phyloP scores from a whole-genome alignment of 2,888 invertebrate species.

The Hofmannophila pseudospretella region DNA sequence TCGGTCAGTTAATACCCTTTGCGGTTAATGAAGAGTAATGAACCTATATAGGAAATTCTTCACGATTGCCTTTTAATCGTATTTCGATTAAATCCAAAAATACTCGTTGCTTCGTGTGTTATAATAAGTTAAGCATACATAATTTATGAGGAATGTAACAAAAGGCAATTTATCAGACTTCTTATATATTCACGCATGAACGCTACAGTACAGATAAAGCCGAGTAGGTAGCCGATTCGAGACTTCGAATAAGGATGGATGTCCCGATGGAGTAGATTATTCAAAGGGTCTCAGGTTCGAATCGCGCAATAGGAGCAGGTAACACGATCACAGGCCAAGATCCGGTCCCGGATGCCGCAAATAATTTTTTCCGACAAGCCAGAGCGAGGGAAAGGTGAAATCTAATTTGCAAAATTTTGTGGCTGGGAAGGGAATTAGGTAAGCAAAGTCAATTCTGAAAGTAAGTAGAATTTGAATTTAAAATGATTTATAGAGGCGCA shows the following conservation, averaged over 20 bases:
- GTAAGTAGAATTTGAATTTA: constrained; percentile 77
- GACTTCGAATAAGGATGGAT: constrained; percentile 14
- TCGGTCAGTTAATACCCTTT: constrained; percentile 2
- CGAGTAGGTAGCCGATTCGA: constrained; percentile 6
- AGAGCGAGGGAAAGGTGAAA: constrained; percentile 56
- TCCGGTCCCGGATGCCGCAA: constrained; percentile 49
- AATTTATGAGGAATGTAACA: constrained; percentile 1
- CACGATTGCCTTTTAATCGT: no score
- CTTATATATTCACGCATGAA: constrained; percentile 8
- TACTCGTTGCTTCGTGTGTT: no score
- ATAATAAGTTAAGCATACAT: neutral
- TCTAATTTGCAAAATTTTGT: constrained; percentile 71
- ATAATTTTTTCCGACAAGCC: constrained; percentile 50
- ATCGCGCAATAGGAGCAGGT: constrained; percentile 33
- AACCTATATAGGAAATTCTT: no score
- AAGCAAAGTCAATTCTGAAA: constrained; percentile 73
- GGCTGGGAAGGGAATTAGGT: constrained; percentile 67
- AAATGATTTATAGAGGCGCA: constrained; percentile 74
- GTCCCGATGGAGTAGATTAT: constrained; percentile 25
- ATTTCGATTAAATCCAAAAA: no score
- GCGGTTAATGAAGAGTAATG: no score
- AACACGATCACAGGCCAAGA: constrained; percentile 40
- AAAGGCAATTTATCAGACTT: constrained; percentile 9
- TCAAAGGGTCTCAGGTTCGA: constrained; percentile 27
- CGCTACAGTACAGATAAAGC: constrained; percentile 8